Evolutionary conservation across 2,888 invertebrate species (phyloP).

Genomic region (Polylopha cassiicola): DNA sequence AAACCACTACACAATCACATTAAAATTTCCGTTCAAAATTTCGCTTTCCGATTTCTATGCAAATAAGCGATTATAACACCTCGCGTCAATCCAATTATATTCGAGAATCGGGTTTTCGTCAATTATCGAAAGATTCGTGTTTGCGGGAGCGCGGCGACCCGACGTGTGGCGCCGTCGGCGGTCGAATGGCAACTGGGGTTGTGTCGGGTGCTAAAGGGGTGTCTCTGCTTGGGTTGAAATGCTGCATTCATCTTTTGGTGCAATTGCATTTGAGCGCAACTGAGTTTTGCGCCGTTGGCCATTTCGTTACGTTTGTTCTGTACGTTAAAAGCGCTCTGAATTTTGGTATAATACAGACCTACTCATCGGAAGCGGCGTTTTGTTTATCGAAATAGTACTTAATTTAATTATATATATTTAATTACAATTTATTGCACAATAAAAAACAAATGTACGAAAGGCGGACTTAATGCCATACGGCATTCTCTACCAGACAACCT

Average conservation of each 20-base stretch:
- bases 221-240: constrained; percentile 4
- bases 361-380: too few relatives aligned
- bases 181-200: constrained; percentile 14
- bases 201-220: constrained; percentile 10
- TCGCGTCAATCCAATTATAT: constrained; percentile 30
- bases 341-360: too few relatives aligned
- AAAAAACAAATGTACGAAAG: too few relatives aligned
- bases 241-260: constrained; percentile 18
- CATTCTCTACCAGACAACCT: too few relatives aligned
- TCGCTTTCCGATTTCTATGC: constrained; percentile 30
- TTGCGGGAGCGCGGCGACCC: constrained; percentile 2
- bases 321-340: too few relatives aligned
- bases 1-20: constrained; percentile 19
- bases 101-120: constrained; percentile 28
- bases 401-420: too few relatives aligned
- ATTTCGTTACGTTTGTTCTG: too few relatives aligned
- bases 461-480: too few relatives aligned
- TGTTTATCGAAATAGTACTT: too few relatives aligned
- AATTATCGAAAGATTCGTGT: constrained; percentile 26
- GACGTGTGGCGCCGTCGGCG: constrained; percentile 20
- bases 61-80: constrained; percentile 28
- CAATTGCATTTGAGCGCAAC: constrained; percentile 11
- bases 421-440: too few relatives aligned
- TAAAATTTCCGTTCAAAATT: constrained; percentile 15
- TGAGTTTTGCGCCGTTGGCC: too few relatives aligned